phyloP scores from a whole-genome alignment of 2,888 invertebrate genomes.

The Trichogramma dendrolimi region DNA sequence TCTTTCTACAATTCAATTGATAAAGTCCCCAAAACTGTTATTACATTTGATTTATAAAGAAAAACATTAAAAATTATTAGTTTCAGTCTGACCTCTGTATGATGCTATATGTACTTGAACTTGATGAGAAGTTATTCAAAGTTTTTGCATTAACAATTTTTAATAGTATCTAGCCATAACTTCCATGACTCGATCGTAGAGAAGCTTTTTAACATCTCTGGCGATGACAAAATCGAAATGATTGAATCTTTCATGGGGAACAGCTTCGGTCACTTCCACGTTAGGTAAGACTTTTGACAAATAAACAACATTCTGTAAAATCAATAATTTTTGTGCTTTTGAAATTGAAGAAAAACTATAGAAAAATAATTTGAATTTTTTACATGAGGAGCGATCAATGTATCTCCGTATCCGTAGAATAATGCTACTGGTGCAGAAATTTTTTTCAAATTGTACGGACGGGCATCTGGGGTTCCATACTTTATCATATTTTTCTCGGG shows the following conservation, averaged over 20 bases:
- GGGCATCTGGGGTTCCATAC: slow-evolving; percentile 30
- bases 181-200: slow-evolving; percentile 52
- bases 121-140: no score
- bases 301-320: slow-evolving; percentile 28
- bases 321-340: no score
- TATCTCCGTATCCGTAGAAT: slow-evolving; percentile 36
- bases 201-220: slow-evolving; percentile 41
- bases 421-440: slow-evolving; percentile 34
- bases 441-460: slow-evolving; percentile 32
- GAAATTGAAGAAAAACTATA: no score
- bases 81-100: no score
- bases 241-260: slow-evolving; percentile 57
- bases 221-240: slow-evolving; percentile 67
- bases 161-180: slow-evolving; percentile 22
- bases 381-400: slow-evolving; percentile 16
- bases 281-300: slow-evolving; percentile 29
- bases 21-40: no score
- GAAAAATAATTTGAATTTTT: no score
- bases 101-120: no score
- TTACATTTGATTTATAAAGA: no score
- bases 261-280: slow-evolving; percentile 30
- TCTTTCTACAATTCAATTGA: no score
- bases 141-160: background rate
- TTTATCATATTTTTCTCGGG: slow-evolving; percentile 26
- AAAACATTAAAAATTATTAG: no score